Evolutionary conservation across 2,888 invertebrate genomes (phyloP), one percentile per base, ranked within the genome.

Genomic region (Ormyrus thymus): DNA sequence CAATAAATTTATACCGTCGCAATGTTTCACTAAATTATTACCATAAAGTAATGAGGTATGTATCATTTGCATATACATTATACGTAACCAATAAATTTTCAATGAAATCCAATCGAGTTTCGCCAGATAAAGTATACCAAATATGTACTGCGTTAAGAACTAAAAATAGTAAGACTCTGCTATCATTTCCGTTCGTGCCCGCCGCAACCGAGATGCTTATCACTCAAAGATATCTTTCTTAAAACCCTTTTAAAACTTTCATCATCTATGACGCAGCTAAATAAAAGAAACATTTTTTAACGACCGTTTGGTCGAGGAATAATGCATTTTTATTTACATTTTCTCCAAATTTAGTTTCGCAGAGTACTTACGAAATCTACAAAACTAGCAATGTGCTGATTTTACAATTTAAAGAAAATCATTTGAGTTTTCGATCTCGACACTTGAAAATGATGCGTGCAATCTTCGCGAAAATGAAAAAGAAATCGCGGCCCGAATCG

Each of bases 21-120:
- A 55, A 72, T 66, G 66, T 70, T 72, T 48, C 66, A 43, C 11
- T 66, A 50, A 77, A 66, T 77, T 71, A 77, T 72, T 72, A 66
- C 58, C 77, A 65, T 53, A 61, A 61, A 66, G n/a, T 56, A 15
- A 51, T 48, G 53, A 78, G 7, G 66, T 61, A 50, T 62, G 68
- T 68, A 55, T 72, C 59, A 66, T 72, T 78, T 61, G 61, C 53
- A 72, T 78, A 56, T 69, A 65, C 50, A 51, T 55, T 69, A 55
- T n/a, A 61, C 58, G 61, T 55, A 59, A 55, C 46, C 59, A 72
- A 66, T 66, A 66, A 72, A 77, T 55, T 72, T 65, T 46, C 65
- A 66, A 72, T 72, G 55, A 61, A 71, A 66, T 72, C 66, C 58
- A 61, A 72, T 72, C 15, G 29, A 53, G 43, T 66, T 9, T 29